Evolutionary conservation across 2,113 vertebrate species (phyloP), one percentile per base, ranked within the genome.

Genomic region (Sula dactylatra): DNA sequence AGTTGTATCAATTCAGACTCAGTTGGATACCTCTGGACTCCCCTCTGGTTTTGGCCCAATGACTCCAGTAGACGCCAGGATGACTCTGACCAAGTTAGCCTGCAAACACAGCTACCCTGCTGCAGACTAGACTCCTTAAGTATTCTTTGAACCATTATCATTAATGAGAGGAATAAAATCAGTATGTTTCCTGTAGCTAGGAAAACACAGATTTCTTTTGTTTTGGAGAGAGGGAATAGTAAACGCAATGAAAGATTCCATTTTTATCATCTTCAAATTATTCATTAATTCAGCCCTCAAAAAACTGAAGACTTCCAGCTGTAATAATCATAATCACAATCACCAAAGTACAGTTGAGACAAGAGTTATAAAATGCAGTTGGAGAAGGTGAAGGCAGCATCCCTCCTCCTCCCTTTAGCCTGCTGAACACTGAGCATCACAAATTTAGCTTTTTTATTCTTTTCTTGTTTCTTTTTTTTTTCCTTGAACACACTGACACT

Each of bases 131-230:
- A 86, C n/a, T 79, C 71, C 85, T n/a, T 62, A 94, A 76, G 54
- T 61, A 86, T 82, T 92, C 94, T 97, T 73, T 94, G 93, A 96
- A 96, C 78, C 88, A 86, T 74, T 90, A 92, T 83, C 86, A 92
- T 62, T 91, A 94, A 92, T 79, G 54, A 88, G 69, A 77, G 50
- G 62, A 96, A 96, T 93, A 81, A 91, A 93, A 93, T 83, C 70
- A 93, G 17, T 76, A 87, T 42, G 56, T 88, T 91, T 89, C 88
- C 78, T 54, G 45, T 31, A 86, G 84, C 52, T 93, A 90, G 71
- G 45, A 96, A 93, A 96, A 91, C 25, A 93, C 7, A 76, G 45
- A 56, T 88, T 88, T 90, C n/a, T 96, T 90, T 90, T 92, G 58
- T 72, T 93, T 93, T 71, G 9, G 54, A 91, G 59, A 65, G 26